Conservation (phyloP, 2,888 invertebrate genomes). For the Ctena decussata region DNA sequence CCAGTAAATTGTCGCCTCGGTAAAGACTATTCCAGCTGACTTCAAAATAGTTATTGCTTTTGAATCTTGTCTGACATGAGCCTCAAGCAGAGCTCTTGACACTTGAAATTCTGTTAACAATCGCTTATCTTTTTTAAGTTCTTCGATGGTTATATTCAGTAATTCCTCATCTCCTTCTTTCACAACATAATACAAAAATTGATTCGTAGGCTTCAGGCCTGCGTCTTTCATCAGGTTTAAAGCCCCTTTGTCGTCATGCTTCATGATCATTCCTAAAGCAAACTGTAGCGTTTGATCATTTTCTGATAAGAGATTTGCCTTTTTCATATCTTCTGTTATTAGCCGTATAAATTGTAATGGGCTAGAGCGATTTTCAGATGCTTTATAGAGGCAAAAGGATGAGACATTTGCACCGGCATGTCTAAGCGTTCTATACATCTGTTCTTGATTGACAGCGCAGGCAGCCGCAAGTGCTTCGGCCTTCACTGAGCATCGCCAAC, state of each 20-base stretch:
- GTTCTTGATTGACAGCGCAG: neutral
- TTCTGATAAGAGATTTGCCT: neutral
- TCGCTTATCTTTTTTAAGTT: neutral
- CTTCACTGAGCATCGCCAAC: neutral
- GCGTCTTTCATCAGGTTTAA: neutral
- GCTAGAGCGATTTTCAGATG: neutral
- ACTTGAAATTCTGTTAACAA: neutral
- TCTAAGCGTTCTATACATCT: neutral
- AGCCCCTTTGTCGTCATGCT: neutral
- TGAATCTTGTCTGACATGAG: neutral
- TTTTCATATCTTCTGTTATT: neutral
- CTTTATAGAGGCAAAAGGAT: neutral
- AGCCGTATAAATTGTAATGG: neutral
- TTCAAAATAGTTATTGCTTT: neutral
- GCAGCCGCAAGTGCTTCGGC: neutral
- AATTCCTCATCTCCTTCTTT: neutral
- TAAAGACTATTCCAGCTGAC: neutral
- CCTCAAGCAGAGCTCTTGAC: neutral
- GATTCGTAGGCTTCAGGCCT: neutral
- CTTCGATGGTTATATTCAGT: neutral
- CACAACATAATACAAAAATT: neutral
- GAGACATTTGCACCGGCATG: neutral
- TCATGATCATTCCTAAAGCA: neutral
- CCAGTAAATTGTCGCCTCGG: neutral
- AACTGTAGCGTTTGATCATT: neutral